A percentile compares a stretch with the other conserved stretches of the same genome.
phyloP scores from a whole-genome alignment of 2,113 vertebrate genomes.

The Pavo muticus region DNA sequence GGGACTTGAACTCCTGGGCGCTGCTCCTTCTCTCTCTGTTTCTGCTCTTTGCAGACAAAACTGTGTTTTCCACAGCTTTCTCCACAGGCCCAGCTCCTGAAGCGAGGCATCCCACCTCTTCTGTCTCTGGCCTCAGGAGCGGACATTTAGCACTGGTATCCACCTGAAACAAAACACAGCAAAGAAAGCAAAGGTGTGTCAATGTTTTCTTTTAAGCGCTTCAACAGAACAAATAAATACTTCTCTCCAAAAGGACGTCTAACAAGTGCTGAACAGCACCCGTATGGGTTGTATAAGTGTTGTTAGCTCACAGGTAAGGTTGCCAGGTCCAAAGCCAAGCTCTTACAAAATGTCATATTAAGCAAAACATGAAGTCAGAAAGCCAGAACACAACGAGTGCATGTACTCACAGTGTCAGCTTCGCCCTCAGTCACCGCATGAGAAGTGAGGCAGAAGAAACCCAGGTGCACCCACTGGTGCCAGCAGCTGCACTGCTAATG shows the following conservation, averaged over 20 bases:
- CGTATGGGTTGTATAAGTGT: background rate
- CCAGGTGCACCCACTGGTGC: background rate
- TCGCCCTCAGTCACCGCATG: background rate
- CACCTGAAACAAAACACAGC: conserved; percentile 11
- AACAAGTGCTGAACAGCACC: background rate
- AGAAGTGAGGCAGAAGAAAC: background rate
- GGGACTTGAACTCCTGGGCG: conserved; percentile 31
- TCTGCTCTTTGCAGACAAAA: conserved; percentile 33
- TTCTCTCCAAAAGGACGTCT: background rate
- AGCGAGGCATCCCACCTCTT: conserved; percentile 61
- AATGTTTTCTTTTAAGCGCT: conserved; percentile 16
- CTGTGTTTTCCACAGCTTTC: conserved; percentile 39
- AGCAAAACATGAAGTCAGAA: background rate
- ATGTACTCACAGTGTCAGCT: background rate
- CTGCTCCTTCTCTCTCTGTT: conserved; percentile 62
- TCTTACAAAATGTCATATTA: background rate
- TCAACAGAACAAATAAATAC: background rate
- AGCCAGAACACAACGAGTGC: background rate
- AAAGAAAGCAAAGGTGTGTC: conserved; percentile 2
- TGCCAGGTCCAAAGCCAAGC: background rate
- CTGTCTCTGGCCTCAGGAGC: conserved; percentile 12
- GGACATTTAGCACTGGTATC: conserved; percentile 25
- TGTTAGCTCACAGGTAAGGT: background rate
- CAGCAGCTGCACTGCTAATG: background rate
- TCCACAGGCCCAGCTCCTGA: conserved; percentile 43